Evolutionary conservation across 1,140 invertebrate species (phyloP), one percentile per base, ranked within the genome.

Genomic region (Micrasema minimum): DNA sequence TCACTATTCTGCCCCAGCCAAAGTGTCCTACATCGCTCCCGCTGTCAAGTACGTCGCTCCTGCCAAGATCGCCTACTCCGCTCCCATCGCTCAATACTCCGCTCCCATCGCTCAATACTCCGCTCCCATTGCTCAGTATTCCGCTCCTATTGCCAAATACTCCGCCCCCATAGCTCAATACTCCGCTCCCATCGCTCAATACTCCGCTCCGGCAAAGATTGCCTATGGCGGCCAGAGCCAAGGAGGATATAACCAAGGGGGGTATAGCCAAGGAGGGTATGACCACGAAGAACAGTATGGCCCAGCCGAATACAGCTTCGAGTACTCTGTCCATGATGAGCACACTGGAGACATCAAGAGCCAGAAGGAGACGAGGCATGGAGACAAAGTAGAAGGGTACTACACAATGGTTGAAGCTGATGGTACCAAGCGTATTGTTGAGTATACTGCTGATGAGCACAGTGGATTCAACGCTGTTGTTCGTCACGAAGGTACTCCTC

Each of bases 391-490:
- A 9, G 77, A 85, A 73, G 84, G 88, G 43, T 79, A 82, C 38
- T 89, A 89, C 79, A 86, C 85, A 53, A 79, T 89, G 23, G 79
- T 88, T 64, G 87, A 89, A 76, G 85, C 88, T 16, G 88, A 93
- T 77, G 90, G 90, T 38, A 89, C 87, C 73, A 83, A 87, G 75
- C 86, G 91, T 70, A 89, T 89, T 72, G 91, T 92, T 51, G 88
- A 91, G 43, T 93, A 92, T 81, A 90, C 89, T 35, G 89, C 91
- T 67, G 90, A 92, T 77, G 86, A 89, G 23, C 85, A 91, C 77
- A 89, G 86, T 76, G 91, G 91, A 74, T 91, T 91, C 79, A 87
- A 90, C 80, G 91, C 91, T 0, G 81, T 89, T 16, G 87, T 92
- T 4, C 85, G 84, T 53, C 83, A 86, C 3, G 87, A 90, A 76